Percentiles rank a stretch among this genome's conserved stretches.
Conservation (phyloP, 2,113 vertebrate genomes). For the Serilophus lunatus region DNA sequence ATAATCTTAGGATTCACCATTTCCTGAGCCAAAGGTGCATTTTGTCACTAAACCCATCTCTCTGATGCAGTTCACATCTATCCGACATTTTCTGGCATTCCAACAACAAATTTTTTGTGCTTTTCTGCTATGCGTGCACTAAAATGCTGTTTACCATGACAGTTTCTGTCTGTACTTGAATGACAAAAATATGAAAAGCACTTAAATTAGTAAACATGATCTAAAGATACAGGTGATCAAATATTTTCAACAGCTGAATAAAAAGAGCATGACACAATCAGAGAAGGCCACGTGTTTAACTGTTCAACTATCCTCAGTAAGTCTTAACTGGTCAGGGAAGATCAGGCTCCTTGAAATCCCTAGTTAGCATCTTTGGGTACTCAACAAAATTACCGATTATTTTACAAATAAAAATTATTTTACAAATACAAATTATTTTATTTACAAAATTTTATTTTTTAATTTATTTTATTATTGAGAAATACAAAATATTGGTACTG, state of each 20-base stretch:
- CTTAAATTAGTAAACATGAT: background rate
- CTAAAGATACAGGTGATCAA: background rate
- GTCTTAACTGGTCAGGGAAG: background rate
- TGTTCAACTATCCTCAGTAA: background rate
- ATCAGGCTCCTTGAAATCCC: background rate
- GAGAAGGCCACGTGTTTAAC: background rate
- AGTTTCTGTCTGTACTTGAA: background rate
- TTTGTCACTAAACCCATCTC: constrained; percentile 17
- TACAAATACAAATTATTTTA: too few species aligned
- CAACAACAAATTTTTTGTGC: background rate
- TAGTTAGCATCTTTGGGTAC: background rate
- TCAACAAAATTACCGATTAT: background rate
- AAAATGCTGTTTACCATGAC: constrained; percentile 1
- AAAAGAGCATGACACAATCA: background rate
- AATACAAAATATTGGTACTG: too few species aligned
- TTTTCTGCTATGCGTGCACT: background rate
- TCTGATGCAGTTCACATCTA: background rate
- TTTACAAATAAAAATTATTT: too few species aligned
- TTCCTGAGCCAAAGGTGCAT: background rate
- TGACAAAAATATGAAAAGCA: background rate
- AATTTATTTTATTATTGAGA: too few species aligned
- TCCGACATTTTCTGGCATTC: background rate
- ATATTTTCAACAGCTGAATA: background rate
- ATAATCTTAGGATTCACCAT: background rate
- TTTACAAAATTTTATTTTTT: too few species aligned